Evolutionary conservation across 2,888 invertebrate species (phyloP), one percentile per base, ranked within the genome.

Genomic region (Amorpha juglandis): DNA sequence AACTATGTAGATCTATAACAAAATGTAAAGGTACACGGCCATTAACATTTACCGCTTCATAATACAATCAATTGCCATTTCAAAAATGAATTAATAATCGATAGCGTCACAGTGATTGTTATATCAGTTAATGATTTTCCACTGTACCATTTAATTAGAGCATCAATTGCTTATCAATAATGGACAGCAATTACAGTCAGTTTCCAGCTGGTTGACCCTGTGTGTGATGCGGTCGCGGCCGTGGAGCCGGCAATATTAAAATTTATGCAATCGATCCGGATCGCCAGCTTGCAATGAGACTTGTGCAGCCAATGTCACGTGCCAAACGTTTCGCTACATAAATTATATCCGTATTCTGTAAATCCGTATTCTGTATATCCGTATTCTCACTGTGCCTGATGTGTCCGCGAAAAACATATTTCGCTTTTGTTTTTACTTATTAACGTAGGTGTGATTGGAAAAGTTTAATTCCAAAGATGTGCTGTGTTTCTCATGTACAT

Each of bases 221-320:
- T 50, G n/a, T n/a, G n/a, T n/a, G n/a, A n/a, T n/a, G 27, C 27
- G 27, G 27, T 4, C 27, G 42, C 19, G 48, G 52, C 33, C 68
- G 70, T 58, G 63, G 72, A 66, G 67, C 38, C 47, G n/a, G 48
- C 74, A 79, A 83, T 87, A 86, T 87, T 85, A 86, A 88, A 87
- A 84, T 86, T 80, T 86, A 87, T 87, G 86, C 82, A 83, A 87
- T 88, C 84, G 82, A 86, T 85, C 79, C 73, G 69, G 73, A 77
- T 78, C 79, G 82, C 71, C 83, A 78, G 84, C 81, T 82, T 84
- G 83, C 83, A 80, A 73, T 74, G 73, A 73, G 71, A 75, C 74
- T 75, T 78, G 78, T 78, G 77, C 71, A 71, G 7, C 19, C 71
- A 67, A 71, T 71, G 80, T 79, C 80, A 82, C 81, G 82, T 80